Evolutionary conservation across 2,113 vertebrate species (phyloP).

Genomic region (Oncorhynchus nerka): DNA sequence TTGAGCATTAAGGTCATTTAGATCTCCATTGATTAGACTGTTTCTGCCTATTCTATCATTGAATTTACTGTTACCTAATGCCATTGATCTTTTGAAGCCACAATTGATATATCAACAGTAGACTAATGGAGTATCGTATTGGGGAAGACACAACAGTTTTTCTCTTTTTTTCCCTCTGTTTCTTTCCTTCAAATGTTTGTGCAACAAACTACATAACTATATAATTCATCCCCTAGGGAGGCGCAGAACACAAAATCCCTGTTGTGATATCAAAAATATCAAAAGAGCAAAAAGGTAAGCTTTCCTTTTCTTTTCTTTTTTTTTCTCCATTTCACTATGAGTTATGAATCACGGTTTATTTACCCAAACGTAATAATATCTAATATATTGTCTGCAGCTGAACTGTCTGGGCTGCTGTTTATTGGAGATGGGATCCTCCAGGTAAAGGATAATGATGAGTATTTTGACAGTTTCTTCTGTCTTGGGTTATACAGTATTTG

Average conservation of each 20-base stretch:
- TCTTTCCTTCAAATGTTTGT: neutral
- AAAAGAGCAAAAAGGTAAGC: constrained; percentile 96
- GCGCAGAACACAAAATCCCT: constrained; percentile 97
- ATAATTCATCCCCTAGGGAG: constrained; percentile 80
- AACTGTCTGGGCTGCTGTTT: constrained; percentile 94
- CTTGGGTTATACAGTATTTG: neutral
- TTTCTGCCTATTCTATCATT: constrained; percentile 18
- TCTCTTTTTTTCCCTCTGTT: neutral
- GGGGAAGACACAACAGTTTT: constrained; percentile 9
- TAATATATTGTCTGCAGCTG: constrained; percentile 76
- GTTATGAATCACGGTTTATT: neutral
- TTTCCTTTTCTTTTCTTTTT: neutral
- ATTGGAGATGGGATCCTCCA: constrained; percentile 96
- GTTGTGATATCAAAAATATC: constrained; percentile 99
- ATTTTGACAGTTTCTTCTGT: neutral
- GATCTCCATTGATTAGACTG: constrained; percentile 38
- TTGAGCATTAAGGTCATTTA: constrained; percentile 96
- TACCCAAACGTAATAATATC: neutral
- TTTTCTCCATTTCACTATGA: neutral
- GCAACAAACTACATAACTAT: constrained; percentile 4
- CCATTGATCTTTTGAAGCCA: constrained; percentile 47
- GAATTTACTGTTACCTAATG: constrained; percentile 49
- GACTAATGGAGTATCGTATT: neutral
- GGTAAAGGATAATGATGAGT: constrained; percentile 67
- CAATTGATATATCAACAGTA: constrained; percentile 14